These are phyloP conservation scores for Orgyia antiqua DNA, from an alignment of 2,888 invertebrate species.

Conservation along the genomic window DNA sequence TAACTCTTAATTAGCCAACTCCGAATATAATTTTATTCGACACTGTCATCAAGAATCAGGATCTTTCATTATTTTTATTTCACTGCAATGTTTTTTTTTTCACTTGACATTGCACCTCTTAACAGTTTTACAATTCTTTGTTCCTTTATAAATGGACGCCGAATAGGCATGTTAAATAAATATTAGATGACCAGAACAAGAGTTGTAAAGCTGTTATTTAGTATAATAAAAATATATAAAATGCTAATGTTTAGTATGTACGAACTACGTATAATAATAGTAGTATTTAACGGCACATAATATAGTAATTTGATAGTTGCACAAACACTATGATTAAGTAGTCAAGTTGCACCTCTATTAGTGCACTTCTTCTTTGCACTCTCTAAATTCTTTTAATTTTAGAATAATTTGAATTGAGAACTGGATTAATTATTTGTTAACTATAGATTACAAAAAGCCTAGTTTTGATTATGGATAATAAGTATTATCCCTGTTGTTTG, in stretches of 20 bases:
- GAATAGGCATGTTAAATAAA: neutral
- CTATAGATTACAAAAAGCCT: too few species aligned
- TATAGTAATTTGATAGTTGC: slow-evolving; percentile 36
- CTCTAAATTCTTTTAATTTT: slow-evolving; percentile 1
- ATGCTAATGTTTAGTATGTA: slow-evolving; percentile 27
- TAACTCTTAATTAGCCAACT: too few species aligned
- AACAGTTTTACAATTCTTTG: slow-evolving; percentile 36
- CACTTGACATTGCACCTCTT: slow-evolving; percentile 37
- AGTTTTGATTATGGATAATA: too few species aligned
- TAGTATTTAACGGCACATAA: slow-evolving; percentile 26
- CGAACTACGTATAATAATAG: slow-evolving; percentile 17
- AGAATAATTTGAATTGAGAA: too few species aligned
- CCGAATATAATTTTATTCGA: neutral
- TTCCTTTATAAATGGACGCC: too few species aligned
- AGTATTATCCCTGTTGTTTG: too few species aligned
- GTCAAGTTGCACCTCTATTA: slow-evolving; percentile 42
- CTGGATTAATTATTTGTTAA: too few species aligned
- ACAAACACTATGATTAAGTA: slow-evolving; percentile 49
- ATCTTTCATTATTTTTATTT: slow-evolving; percentile 23
- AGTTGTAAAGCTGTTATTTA: slow-evolving; percentile 34
- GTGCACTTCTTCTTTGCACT: slow-evolving; percentile 43
- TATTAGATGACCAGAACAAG: slow-evolving; percentile 10
- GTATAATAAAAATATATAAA: slow-evolving; percentile 25
- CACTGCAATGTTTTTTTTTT: too few species aligned
- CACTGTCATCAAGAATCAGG: neutral